Base-by-base conservation (phyloP, 2,888 invertebrate genomes). In the Agrotis exclamationis region DNA sequence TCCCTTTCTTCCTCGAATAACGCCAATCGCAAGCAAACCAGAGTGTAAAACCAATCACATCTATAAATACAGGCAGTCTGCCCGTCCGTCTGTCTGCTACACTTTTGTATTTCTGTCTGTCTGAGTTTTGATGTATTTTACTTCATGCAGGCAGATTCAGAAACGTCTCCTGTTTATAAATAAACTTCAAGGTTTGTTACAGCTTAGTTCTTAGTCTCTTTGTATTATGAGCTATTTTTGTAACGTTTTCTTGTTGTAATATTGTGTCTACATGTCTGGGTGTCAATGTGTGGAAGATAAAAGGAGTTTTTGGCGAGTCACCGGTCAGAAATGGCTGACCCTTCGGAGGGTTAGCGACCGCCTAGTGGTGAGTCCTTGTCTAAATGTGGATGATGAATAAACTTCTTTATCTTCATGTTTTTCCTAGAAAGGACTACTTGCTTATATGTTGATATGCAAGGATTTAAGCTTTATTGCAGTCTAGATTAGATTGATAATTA, bases 51-150 rank as follows among this genome's bases (percentile, higher is more conserved):
- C 83, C 76, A 80, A 76, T 77, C 83, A 66, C 76, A 83, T 87
- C 89, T 90, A 91, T 89, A 90, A 91, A 93, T 89, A 89, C 84
- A 82, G 70, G 78, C 90, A 87, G 92, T 92, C 93, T 92, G 93
- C 91, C 90, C 76, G 82, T 82, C 84, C 84, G 93, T 95, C 94
- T 92, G 93, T 92, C 92, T 88, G 87, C 82, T 82, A 82, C 86
- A 84, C 89, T 91, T 92, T 93, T 93, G 92, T 93, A 91, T 91
- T 92, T 92, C 90, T 88, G 89, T 89, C 89, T 90, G 88, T 87
- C 84, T 81, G 79, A 74, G 89, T 93, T 92, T 92, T 90, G 89
- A 90, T 90, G 88, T 89, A 89, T 91, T 92, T 91, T 88, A 90
- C 91, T 93, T 92, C 89, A 92, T 91, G 91, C 87, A 85, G 86